Evolutionary conservation across 2,797 vertebrate genomes (phyloP).

Genomic region (Lophotriccus pileatus): DNA sequence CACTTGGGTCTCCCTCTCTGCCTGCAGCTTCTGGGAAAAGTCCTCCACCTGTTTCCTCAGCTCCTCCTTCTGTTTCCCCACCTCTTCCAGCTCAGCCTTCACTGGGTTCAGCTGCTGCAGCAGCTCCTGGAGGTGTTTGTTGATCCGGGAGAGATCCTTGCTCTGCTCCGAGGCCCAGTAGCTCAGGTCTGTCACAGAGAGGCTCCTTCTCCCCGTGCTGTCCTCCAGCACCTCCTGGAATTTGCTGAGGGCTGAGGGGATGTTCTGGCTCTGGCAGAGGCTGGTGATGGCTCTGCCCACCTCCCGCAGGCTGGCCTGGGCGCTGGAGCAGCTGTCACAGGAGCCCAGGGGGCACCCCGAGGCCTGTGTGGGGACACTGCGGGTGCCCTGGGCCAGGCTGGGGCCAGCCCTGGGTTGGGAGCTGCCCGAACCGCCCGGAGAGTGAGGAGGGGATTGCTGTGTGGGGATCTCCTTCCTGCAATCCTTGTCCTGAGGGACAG

Average conservation of each 20-base stretch:
- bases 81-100: conserved; percentile 69
- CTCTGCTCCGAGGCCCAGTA: conserved; percentile 87
- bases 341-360: conserved; percentile 69
- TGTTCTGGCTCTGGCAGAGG: conserved; percentile 84
- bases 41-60: conserved; percentile 71
- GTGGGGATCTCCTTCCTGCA: neutral
- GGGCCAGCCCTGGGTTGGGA: neutral
- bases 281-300: conserved; percentile 78
- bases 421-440: neutral
- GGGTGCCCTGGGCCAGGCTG: neutral
- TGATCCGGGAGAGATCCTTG: conserved; percentile 82
- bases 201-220: conserved; percentile 64
- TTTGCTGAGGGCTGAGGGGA: conserved; percentile 86
- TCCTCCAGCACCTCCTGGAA: conserved; percentile 79
- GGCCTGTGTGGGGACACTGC: conserved; percentile 76
- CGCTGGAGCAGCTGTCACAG: conserved; percentile 79
- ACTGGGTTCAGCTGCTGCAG: conserved; percentile 79
- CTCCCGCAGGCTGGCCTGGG: conserved; percentile 79
- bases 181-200: conserved; percentile 80
- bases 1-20: conserved; percentile 64
- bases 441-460: neutral
- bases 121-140: conserved; percentile 82
- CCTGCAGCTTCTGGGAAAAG: conserved; percentile 68
- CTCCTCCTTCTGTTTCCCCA: conserved; percentile 69
- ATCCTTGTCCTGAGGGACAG: conserved; percentile 33